A percentile compares a stretch with the other conserved stretches of the same genome.
phyloP scores from a whole-genome alignment of 2,888 invertebrate species.

The Chloromyia formosa region DNA sequence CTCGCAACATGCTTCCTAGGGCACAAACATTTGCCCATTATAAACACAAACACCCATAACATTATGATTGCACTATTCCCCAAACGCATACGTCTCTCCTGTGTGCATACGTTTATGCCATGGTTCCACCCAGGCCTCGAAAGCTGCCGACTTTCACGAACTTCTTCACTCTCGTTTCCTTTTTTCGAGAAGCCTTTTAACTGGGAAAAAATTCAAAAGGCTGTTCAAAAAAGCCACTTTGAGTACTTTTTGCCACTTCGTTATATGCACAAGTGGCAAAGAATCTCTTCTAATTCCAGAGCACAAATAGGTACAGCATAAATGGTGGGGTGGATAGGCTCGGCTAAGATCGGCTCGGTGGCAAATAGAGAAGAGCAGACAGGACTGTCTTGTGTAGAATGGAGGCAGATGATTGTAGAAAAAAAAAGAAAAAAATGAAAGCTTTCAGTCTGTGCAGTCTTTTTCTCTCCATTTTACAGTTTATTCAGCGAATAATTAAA shows the following conservation, averaged over 20 bases:
- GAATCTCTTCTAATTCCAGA: background rate
- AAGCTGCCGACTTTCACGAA: no score
- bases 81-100: background rate
- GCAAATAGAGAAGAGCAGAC: no score
- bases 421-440: no score
- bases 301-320: background rate
- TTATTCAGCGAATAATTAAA: background rate
- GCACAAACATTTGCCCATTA: constrained; percentile 27
- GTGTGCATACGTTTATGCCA: background rate
- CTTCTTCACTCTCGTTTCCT: background rate
- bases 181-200: constrained; percentile 12
- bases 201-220: constrained; percentile 32
- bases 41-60: constrained; percentile 29
- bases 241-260: constrained; percentile 42
- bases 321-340: background rate
- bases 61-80: constrained; percentile 6
- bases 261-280: constrained; percentile 42
- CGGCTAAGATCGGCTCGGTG: no score
- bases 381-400: no score
- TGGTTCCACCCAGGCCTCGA: background rate
- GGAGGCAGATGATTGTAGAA: no score
- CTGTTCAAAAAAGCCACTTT: constrained; percentile 36
- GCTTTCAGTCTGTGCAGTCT: no score
- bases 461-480: background rate
- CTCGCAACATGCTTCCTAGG: background rate